These are phyloP conservation scores for Hycleus phaleratus DNA, from an alignment of 1,140 invertebrate genomes.

Conservation along the genomic window DNA sequence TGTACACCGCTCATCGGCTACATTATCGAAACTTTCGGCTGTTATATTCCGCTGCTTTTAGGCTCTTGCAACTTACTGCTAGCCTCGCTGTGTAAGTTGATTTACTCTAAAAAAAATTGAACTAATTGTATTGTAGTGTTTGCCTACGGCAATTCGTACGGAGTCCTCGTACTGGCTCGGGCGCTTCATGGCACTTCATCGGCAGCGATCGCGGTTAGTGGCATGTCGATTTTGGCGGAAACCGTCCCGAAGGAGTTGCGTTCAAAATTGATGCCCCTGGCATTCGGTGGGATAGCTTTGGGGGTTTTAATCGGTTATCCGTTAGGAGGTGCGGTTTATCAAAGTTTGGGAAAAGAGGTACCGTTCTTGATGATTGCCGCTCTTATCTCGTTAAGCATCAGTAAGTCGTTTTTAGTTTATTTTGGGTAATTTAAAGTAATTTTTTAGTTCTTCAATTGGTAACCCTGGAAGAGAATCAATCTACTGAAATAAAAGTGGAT, in stretches of 20 bases:
- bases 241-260: slow-evolving; percentile 53
- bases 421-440: neutral
- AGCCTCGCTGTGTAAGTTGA: slow-evolving; percentile 67
- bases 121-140: slow-evolving; percentile 52
- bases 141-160: slow-evolving; percentile 71
- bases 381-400: slow-evolving; percentile 40
- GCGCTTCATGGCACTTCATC: slow-evolving; percentile 82
- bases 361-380: slow-evolving; percentile 63
- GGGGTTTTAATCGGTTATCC: slow-evolving; percentile 75
- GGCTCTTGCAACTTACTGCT: slow-evolving; percentile 75
- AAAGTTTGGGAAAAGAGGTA: slow-evolving; percentile 62
- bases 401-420: neutral
- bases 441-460: slow-evolving; percentile 21
- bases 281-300: slow-evolving; percentile 70
- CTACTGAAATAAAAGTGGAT: slow-evolving; percentile 20
- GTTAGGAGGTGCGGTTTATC: slow-evolving; percentile 66
- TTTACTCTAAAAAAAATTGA: neutral
- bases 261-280: slow-evolving; percentile 64
- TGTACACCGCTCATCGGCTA: slow-evolving; percentile 76
- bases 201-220: slow-evolving; percentile 68
- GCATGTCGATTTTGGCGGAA: slow-evolving; percentile 57
- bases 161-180: slow-evolving; percentile 65
- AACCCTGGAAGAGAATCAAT: slow-evolving; percentile 11
- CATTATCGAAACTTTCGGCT: slow-evolving; percentile 60
- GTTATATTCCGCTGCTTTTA: slow-evolving; percentile 71